phyloP scores from a whole-genome alignment of 2,888 invertebrate species.

The Eugnorisma glareosa region DNA sequence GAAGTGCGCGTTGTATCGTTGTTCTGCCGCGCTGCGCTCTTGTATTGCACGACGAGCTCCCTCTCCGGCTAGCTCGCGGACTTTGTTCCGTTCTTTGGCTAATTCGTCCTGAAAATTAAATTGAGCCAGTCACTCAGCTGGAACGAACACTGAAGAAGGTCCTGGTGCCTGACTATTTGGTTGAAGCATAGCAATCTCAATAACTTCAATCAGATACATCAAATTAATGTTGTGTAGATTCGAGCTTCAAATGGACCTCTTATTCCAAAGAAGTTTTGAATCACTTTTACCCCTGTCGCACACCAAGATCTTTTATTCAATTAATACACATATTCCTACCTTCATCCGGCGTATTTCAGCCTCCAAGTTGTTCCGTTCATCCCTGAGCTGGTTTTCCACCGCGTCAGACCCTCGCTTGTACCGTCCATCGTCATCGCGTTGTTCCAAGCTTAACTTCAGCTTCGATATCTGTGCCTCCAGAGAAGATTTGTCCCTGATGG shows the following conservation, averaged over 20 bases:
- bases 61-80: conserved; percentile 94
- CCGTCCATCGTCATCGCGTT: conserved; percentile 92
- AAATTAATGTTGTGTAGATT: background rate
- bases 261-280: background rate
- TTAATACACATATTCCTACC: conserved; percentile 69
- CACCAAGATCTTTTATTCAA: background rate
- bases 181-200: background rate
- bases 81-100: conserved; percentile 93
- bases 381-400: conserved; percentile 94
- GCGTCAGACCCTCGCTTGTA: conserved; percentile 92
- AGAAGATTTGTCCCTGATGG: conserved; percentile 91
- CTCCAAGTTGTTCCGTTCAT: conserved; percentile 94
- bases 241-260: too few relatives aligned
- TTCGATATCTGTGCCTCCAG: conserved; percentile 93
- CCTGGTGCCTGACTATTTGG: background rate
- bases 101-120: conserved; percentile 92
- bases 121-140: background rate
- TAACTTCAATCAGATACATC: background rate
- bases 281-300: background rate
- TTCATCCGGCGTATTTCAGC: conserved; percentile 93
- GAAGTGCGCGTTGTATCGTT: conserved; percentile 93
- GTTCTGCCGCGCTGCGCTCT: conserved; percentile 93
- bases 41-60: conserved; percentile 93
- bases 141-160: background rate
- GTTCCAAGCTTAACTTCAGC: conserved; percentile 92